Evolutionary conservation across 2,888 invertebrate genomes (phyloP).

Genomic region (Heliconius hortense): DNA sequence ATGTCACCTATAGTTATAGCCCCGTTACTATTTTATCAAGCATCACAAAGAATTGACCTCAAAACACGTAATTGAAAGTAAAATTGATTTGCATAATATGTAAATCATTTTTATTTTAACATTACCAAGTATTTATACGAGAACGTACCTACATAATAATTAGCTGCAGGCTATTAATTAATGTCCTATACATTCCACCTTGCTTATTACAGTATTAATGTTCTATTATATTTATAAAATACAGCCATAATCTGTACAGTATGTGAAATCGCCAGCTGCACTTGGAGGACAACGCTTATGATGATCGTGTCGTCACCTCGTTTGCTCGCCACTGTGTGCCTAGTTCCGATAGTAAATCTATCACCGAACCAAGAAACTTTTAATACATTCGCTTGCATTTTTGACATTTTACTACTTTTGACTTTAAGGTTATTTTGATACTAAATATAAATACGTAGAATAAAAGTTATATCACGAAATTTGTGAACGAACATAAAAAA

Average conservation of each 20-base stretch:
- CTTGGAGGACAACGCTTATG: slow-evolving; percentile 63
- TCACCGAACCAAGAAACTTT: slow-evolving; percentile 65
- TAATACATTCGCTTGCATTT: slow-evolving; percentile 57
- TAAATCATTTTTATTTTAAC: neutral
- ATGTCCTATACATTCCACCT: slow-evolving; percentile 5
- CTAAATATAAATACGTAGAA: neutral
- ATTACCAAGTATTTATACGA: neutral
- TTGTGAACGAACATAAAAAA: neutral
- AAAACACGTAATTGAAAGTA: neutral
- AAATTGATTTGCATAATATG: neutral
- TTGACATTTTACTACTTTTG: slow-evolving; percentile 51
- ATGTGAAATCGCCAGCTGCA: slow-evolving; percentile 71
- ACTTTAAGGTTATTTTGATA: slow-evolving; percentile 54
- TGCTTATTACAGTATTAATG: neutral
- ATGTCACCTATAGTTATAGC: neutral
- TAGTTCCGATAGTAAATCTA: slow-evolving; percentile 61
- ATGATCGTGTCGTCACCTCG: slow-evolving; percentile 59
- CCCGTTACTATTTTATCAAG: slow-evolving; percentile 19
- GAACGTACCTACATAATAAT: neutral
- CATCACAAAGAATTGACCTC: neutral
- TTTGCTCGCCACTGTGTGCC: slow-evolving; percentile 55
- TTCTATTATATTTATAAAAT: slow-evolving; percentile 9
- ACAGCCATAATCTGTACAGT: slow-evolving; percentile 50
- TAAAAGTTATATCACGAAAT: neutral
- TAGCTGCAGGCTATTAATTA: slow-evolving; percentile 13